These are phyloP conservation scores for Melanostoma scalare DNA, from an alignment of 2,888 invertebrate species.

Conservation along the genomic window DNA sequence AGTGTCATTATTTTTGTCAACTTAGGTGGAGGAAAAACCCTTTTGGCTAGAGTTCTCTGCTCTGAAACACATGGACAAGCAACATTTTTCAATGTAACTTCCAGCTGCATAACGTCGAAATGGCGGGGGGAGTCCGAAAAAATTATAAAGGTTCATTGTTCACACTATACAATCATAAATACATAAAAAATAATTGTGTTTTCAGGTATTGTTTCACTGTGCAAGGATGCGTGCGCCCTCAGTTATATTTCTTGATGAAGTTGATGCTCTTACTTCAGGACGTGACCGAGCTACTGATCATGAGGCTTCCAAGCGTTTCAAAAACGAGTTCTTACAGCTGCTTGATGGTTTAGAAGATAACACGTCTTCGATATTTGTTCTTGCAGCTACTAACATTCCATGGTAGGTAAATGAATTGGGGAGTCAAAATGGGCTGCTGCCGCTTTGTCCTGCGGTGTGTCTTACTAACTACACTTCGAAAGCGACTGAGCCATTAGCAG, in stretches of 20 bases:
- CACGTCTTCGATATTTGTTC: constrained; percentile 85
- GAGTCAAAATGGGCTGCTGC: too few relatives aligned
- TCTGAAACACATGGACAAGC: constrained; percentile 87
- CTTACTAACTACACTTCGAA: too few relatives aligned
- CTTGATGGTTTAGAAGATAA: constrained; percentile 89
- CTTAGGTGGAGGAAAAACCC: constrained; percentile 92
- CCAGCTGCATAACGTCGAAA: constrained; percentile 95
- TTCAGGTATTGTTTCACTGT: constrained; percentile 91
- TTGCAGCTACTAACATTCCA: constrained; percentile 95
- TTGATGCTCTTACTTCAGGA: constrained; percentile 91
- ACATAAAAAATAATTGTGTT: constrained; percentile 12
- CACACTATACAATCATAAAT: too few relatives aligned
- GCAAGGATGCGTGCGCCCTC: constrained; percentile 93
- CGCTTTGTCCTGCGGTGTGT: too few relatives aligned
- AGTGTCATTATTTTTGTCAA: neutral
- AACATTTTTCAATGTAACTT: constrained; percentile 95
- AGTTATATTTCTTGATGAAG: constrained; percentile 95
- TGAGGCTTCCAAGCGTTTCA: constrained; percentile 93
- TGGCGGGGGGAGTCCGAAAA: constrained; percentile 98
- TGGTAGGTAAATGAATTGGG: constrained; percentile 85
- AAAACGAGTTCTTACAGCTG: constrained; percentile 93
- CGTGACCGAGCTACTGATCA: constrained; percentile 87
- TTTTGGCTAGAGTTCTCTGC: constrained; percentile 94
- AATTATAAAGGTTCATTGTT: constrained; percentile 87
- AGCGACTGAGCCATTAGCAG: too few relatives aligned